Evolutionary conservation across 2,797 vertebrate species (phyloP).

Genomic region (Pangasius larnaudii): DNA sequence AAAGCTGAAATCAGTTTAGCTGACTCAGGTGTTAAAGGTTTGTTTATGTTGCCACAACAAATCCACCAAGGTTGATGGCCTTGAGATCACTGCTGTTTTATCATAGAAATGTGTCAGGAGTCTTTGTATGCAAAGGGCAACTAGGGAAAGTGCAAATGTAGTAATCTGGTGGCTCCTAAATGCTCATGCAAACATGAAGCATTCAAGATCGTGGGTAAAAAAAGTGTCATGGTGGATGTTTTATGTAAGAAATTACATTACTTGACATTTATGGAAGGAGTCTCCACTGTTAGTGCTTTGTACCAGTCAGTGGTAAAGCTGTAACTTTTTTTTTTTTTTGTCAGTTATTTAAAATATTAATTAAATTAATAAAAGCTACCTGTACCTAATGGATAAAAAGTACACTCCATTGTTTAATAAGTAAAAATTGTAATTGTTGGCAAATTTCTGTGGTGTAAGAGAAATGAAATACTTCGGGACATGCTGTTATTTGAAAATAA

Average conservation of each 20-base stretch:
- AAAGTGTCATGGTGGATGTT: neutral
- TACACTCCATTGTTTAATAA: neutral
- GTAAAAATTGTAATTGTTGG: neutral
- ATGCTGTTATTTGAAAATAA: neutral
- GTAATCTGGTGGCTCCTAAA: neutral
- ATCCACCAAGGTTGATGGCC: neutral
- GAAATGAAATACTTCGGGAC: neutral
- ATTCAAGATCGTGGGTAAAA: neutral
- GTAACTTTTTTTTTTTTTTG: neutral
- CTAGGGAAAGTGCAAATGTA: neutral
- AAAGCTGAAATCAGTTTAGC: neutral
- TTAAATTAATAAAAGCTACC: neutral
- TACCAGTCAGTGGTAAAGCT: neutral
- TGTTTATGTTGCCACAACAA: neutral
- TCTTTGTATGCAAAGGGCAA: constrained; percentile 1
- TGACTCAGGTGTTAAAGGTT: neutral
- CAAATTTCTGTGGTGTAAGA: neutral
- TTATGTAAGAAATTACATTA: neutral
- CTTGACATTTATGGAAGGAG: neutral
- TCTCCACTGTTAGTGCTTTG: neutral
- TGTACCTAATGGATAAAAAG: neutral
- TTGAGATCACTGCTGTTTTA: neutral
- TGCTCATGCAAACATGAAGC: neutral
- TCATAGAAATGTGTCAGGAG: constrained; percentile 9
- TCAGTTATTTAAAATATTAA: neutral